A percentile compares a stretch with the other conserved stretches of the same genome.
These are phyloP conservation scores for Apis dorsata DNA, from an alignment of 1,140 invertebrate species.

Conservation along the genomic window DNA sequence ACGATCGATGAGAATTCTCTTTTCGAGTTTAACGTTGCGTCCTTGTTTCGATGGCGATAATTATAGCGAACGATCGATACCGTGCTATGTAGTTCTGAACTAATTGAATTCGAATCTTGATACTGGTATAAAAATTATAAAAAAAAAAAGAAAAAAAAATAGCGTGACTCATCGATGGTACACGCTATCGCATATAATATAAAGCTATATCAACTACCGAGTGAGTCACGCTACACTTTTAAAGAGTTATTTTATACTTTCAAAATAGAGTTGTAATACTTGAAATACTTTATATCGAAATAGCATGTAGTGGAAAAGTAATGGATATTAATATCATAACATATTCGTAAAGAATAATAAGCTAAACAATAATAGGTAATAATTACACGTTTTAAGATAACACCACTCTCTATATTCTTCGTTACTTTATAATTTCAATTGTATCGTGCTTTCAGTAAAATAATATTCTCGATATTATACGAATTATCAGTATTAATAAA, in stretches of 20 bases:
- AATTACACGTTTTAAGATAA: neutral
- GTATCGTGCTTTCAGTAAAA: too few species aligned
- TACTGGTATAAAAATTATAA: neutral
- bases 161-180: slow-evolving; percentile 18
- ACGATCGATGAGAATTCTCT: neutral
- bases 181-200: slow-evolving; percentile 18
- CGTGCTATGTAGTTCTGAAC: neutral
- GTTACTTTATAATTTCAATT: neutral
- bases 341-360: neutral
- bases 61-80: neutral
- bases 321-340: neutral
- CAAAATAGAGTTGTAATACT: neutral
- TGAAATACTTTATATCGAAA: neutral
- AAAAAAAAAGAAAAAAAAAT: neutral
- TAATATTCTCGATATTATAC: too few species aligned
- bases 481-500: too few species aligned
- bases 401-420: too few species aligned
- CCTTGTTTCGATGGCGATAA: neutral
- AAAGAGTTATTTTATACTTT: neutral
- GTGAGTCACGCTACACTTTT: slow-evolving; percentile 13
- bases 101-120: slow-evolving; percentile 18
- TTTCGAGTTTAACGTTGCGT: neutral
- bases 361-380: neutral
- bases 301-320: neutral
- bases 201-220: neutral